Conservation (phyloP, 2,797 vertebrate genomes). For the Notolabrus celidotus region DNA sequence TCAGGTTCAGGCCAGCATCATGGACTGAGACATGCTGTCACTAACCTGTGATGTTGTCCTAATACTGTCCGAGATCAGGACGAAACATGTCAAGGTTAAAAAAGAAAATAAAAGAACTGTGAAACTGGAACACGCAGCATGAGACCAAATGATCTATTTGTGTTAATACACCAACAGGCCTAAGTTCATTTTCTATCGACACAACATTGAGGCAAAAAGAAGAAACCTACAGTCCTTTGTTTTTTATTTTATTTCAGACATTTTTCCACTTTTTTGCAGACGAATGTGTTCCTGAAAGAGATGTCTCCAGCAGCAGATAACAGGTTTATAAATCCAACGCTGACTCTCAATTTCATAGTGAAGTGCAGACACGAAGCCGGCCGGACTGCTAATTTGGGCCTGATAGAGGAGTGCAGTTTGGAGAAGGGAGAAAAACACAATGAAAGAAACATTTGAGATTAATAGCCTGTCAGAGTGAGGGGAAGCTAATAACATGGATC, state of each 20-base stretch:
- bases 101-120: no score
- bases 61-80: no score
- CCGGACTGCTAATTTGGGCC: slow-evolving; percentile 66
- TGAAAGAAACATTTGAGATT: slow-evolving; percentile 74
- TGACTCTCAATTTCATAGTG: neutral
- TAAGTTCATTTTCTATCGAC: no score
- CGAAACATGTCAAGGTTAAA: no score
- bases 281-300: neutral
- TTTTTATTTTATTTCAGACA: neutral
- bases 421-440: slow-evolving; percentile 27
- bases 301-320: neutral
- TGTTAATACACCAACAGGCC: no score
- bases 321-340: neutral
- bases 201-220: no score
- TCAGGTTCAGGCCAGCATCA: no score
- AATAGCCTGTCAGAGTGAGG: slow-evolving; percentile 83
- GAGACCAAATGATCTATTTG: no score
- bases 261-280: neutral
- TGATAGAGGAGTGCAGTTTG: slow-evolving; percentile 54
- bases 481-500: slow-evolving; percentile 86
- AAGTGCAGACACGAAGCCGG: slow-evolving; percentile 63
- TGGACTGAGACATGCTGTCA: no score
- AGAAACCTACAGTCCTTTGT: neutral
- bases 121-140: no score
- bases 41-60: no score